Percentiles rank a stretch among this genome's conserved stretches.
phyloP scores from a whole-genome alignment of 2,888 invertebrate species.

The Argyresthia albistria region DNA sequence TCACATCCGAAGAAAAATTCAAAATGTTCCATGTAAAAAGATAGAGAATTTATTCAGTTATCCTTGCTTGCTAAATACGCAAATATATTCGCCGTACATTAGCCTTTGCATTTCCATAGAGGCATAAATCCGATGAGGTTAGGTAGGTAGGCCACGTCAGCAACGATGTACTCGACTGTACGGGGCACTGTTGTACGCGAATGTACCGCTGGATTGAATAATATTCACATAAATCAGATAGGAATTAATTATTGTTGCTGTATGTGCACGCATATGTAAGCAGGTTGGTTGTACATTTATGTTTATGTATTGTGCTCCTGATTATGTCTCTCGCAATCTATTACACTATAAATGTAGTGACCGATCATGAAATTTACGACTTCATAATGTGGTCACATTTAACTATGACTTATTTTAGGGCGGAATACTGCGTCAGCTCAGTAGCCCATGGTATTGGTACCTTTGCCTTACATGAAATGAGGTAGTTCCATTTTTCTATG shows the following conservation, averaged over 20 bases:
- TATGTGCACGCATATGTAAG: conserved; percentile 13
- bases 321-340: not conserved
- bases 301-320: not conserved
- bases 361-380: no score
- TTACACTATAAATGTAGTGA: no score
- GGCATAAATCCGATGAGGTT: conserved; percentile 27
- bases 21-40: no score
- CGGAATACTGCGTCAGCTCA: no score
- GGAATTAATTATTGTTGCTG: conserved; percentile 56
- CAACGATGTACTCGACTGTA: conserved; percentile 5
- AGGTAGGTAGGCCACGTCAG: conserved; percentile 8
- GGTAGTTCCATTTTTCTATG: no score
- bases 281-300: not conserved
- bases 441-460: no score
- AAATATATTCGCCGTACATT: conserved; percentile 32
- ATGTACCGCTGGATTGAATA: conserved; percentile 30
- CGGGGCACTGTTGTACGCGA: not conserved
- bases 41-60: not conserved
- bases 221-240: conserved; percentile 59
- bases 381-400: no score
- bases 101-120: conserved; percentile 35
- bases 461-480: no score
- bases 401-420: no score
- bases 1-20: no score
- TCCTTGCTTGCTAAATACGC: conserved; percentile 19